Evolutionary conservation across 2,888 invertebrate genomes (phyloP).

Genomic region (Spilarctia lutea): DNA sequence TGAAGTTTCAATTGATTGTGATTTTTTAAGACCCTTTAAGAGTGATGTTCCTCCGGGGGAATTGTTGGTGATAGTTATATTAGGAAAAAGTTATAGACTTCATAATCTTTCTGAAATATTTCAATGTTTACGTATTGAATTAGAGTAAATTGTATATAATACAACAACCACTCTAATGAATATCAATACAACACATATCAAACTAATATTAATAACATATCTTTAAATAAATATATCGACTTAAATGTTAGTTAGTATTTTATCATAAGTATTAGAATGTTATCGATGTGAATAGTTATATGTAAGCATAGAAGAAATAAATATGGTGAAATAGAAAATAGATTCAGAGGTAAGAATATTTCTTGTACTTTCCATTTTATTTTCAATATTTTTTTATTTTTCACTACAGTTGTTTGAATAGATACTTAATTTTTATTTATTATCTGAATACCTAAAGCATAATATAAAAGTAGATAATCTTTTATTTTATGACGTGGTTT

Average conservation of each 20-base stretch:
- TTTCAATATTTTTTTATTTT: not conserved
- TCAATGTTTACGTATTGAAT: conserved; percentile 72
- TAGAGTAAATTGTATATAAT: conserved; percentile 77
- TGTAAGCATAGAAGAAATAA: conserved; percentile 17
- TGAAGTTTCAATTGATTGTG: conserved; percentile 1
- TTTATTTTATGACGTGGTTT: not conserved
- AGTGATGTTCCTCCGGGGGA: conserved; percentile 78
- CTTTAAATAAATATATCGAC: conserved; percentile 38
- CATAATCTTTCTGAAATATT: conserved; percentile 54
- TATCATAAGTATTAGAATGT: conserved; percentile 4
- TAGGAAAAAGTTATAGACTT: conserved; percentile 43
- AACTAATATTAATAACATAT: conserved; percentile 54
- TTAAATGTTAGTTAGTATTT: conserved; percentile 6
- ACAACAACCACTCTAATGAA: conserved; percentile 84
- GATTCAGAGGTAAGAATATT: conserved; percentile 32
- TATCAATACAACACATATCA: conserved; percentile 86
- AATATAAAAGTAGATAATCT: not conserved
- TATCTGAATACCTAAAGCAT: not conserved
- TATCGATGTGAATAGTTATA: conserved; percentile 25
- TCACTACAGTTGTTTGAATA: not conserved
- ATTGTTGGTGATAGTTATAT: conserved; percentile 35
- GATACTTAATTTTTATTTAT: not conserved
- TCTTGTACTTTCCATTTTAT: not conserved
- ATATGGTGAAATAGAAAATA: conserved; percentile 20
- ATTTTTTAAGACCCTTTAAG: conserved; percentile 59